phyloP scores from a whole-genome alignment of 2,888 invertebrate genomes.

The Xestobium rufovillosum region DNA sequence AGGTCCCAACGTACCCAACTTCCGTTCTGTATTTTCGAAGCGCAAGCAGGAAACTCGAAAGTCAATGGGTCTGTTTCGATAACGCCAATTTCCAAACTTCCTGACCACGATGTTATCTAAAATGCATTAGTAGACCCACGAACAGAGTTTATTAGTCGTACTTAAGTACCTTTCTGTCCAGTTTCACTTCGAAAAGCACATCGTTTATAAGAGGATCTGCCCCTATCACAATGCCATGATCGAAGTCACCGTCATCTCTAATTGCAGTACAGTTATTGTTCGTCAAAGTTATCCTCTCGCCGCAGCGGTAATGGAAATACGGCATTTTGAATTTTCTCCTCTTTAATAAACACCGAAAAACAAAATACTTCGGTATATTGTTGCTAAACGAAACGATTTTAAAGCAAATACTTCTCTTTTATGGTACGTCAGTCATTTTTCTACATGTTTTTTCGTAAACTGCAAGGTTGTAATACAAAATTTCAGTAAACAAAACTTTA shows the following conservation, averaged over 20 bases:
- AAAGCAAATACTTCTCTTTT: constrained; percentile 12
- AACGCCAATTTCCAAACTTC: constrained; percentile 69
- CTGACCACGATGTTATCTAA: constrained; percentile 74
- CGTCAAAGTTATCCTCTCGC: constrained; percentile 73
- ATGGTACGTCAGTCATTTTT: constrained; percentile 11
- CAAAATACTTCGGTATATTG: too few relatives aligned
- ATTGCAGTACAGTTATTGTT: constrained; percentile 79
- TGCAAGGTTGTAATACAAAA: too few relatives aligned
- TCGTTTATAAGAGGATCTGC: constrained; percentile 73
- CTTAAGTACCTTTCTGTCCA: constrained; percentile 74
- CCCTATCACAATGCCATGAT: constrained; percentile 81
- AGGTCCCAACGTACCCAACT: constrained; percentile 75
- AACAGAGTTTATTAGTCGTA: constrained; percentile 9
- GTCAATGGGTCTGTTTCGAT: constrained; percentile 62
- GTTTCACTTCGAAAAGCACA: constrained; percentile 76
- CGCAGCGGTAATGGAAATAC: constrained; percentile 71
- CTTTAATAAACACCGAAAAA: too few relatives aligned
- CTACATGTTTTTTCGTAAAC: constrained; percentile 15
- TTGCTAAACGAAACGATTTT: too few relatives aligned
- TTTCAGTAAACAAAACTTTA: too few relatives aligned
- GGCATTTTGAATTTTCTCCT: too few relatives aligned
- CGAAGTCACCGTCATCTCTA: constrained; percentile 73
- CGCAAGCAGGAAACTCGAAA: constrained; percentile 64
- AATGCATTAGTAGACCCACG: too few relatives aligned
- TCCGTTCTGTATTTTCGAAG: constrained; percentile 69